Conservation (phyloP, 2,888 invertebrate genomes). For the Griposia aprilina region DNA sequence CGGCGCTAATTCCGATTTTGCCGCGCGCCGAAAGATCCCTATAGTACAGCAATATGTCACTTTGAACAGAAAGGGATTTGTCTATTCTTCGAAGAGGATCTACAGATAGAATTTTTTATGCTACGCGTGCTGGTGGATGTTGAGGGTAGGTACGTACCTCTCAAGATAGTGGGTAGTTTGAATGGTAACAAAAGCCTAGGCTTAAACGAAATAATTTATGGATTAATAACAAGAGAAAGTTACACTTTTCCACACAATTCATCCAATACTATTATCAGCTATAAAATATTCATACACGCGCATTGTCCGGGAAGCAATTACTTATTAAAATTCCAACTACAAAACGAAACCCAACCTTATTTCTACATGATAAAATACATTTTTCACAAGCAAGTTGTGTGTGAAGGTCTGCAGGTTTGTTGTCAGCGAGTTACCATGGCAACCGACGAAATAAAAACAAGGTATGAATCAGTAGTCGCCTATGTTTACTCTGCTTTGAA, state of each 20-base stretch:
- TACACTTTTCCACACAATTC: conserved; percentile 30
- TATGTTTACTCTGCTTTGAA: conserved; percentile 67
- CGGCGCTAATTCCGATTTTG: too few species aligned
- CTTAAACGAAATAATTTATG: conserved; percentile 1
- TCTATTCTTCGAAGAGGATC: neutral
- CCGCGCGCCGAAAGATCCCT: too few species aligned
- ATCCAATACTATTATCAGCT: conserved; percentile 28
- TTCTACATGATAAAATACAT: conserved; percentile 19
- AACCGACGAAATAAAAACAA: conserved; percentile 68
- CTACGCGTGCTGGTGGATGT: neutral
- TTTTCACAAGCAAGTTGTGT: conserved; percentile 18
- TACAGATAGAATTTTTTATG: neutral
- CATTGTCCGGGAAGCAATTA: conserved; percentile 50
- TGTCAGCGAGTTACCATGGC: conserved; percentile 76
- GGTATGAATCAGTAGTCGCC: conserved; percentile 60
- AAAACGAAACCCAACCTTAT: conserved; percentile 41
- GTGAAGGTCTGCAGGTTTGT: conserved; percentile 64
- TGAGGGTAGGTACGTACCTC: neutral
- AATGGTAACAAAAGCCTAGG: conserved; percentile 6
- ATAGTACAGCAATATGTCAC: neutral
- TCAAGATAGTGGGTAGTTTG: neutral
- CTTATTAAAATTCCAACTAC: conserved; percentile 44
- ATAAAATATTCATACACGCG: conserved; percentile 50
- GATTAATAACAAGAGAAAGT: conserved; percentile 30
- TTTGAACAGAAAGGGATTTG: neutral